Percentiles rank a stretch among this genome's conserved stretches.
phyloP scores from a whole-genome alignment of 2,888 invertebrate genomes.

The Monoplex corrugatus region DNA sequence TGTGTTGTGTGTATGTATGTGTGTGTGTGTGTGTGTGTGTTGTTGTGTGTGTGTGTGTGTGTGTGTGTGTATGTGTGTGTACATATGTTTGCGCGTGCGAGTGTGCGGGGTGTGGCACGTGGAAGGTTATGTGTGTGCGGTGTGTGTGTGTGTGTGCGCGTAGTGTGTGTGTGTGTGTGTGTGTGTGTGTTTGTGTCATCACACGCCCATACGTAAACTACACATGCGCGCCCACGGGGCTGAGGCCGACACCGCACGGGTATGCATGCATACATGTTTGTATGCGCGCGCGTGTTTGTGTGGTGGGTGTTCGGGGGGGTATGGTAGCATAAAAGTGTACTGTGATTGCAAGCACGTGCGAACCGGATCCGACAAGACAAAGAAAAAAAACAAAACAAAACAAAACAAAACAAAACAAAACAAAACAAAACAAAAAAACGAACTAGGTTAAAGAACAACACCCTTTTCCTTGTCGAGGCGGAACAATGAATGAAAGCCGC shows the following conservation, averaged over 20 bases:
- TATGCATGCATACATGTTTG: too few species aligned
- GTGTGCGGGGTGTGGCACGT: neutral
- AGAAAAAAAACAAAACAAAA: neutral
- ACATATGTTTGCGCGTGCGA: neutral
- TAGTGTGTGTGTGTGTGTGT: too few species aligned
- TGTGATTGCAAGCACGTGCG: neutral
- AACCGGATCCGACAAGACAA: neutral
- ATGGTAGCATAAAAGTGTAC: too few species aligned
- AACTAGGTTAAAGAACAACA: neutral
- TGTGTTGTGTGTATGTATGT: neutral
- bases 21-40: neutral
- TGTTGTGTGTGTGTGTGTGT: slow-evolving; percentile 15
- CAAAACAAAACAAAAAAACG: neutral
- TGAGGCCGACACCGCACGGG: too few species aligned
- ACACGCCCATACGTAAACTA: too few species aligned
- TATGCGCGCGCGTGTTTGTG: too few species aligned
- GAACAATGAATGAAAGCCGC: slow-evolving; percentile 8
- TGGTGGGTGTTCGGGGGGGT: too few species aligned
- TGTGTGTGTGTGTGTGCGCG: too few species aligned
- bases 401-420: too few species aligned
- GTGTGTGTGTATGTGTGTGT: slow-evolving; percentile 34
- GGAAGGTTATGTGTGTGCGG: too few species aligned
- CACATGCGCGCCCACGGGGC: too few species aligned
- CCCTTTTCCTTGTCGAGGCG: neutral
- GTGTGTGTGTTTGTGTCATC: too few species aligned